phyloP scores from a whole-genome alignment of 1,140 invertebrate genomes.

The Listronotus oregonensis region DNA sequence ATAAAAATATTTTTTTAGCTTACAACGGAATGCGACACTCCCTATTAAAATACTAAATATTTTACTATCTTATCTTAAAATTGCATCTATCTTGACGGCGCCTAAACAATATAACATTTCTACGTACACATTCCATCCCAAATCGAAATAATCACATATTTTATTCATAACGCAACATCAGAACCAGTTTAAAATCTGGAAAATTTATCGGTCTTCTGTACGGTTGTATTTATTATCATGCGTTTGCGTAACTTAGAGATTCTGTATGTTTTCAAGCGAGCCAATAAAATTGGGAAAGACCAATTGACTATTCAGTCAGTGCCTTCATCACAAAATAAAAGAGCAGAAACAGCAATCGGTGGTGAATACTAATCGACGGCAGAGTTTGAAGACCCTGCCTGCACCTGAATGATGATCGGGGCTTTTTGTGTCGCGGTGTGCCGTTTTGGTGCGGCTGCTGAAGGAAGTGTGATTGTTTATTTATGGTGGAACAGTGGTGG shows the following conservation, averaged over 20 bases:
- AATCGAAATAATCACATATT: too few species aligned
- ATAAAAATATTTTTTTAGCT: too few species aligned
- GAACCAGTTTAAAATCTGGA: too few species aligned
- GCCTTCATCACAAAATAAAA: conserved; percentile 50
- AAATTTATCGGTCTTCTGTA: too few species aligned
- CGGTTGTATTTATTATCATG: too few species aligned
- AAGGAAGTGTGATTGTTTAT: conserved; percentile 4
- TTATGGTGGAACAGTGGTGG: background rate
- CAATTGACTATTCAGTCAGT: conserved; percentile 44
- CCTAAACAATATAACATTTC: too few species aligned
- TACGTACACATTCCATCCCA: too few species aligned
- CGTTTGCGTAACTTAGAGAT: conserved; percentile 35
- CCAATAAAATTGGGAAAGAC: conserved; percentile 44
- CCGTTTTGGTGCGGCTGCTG: conserved; percentile 3
- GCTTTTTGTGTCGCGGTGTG: conserved; percentile 4
- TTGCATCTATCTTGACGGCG: too few species aligned
- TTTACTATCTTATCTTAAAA: too few species aligned
- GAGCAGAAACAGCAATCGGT: conserved; percentile 38
- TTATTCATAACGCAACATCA: too few species aligned
- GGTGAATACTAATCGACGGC: conserved; percentile 41
- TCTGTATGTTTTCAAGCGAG: conserved; percentile 26
- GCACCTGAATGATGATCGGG: conserved; percentile 7
- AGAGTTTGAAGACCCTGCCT: conserved; percentile 48
- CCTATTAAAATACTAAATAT: too few species aligned
- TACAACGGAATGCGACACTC: too few species aligned